Evolutionary conservation across 2,113 vertebrate genomes (phyloP), one percentile per base, ranked within the genome.

Genomic region (Semicossyphus pulcher): DNA sequence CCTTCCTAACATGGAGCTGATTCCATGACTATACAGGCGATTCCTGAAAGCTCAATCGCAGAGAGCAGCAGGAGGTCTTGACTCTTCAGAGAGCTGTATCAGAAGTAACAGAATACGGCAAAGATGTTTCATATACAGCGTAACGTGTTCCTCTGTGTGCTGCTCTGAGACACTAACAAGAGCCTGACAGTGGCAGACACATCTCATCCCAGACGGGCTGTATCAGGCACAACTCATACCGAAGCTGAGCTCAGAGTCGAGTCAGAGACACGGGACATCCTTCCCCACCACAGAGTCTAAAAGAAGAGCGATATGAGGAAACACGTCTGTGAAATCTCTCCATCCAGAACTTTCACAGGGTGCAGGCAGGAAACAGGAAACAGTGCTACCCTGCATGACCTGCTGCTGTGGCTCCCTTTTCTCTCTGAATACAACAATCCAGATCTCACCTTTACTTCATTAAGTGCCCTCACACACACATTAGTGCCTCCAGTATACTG

Each of bases 251-350:
- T 23, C 5, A 53, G 37, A 23, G 56, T 47, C 26, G 67, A 62
- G 28, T 56, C 25, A 69, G 16, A 29, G 26, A 76, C 58, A 58
- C 20, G 20, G 11, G 32, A 28, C 66, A 61, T 54, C 25, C 56
- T 16, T 80, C 31, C 29, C 7, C 5, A 57, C 31, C 36, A 56
- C 57, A 60, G 20, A 3, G 10, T 68, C 51, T 60, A 53, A 76
- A 67, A 47, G 21, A 42, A 57, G 45, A 69, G 51, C 26, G 53
- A 44, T 28, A 52, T 14, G 9, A 69, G 42, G 52, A 73, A 67
- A 67, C 2, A 6, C 3, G 10, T 59, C 26, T n/a, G 26, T 48
- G 54, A 64, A 56, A 23, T 11, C 11, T 7, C 25, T 45, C 37
- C 23, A 3, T 45, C 29, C 25, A 67, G 18, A 59, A 48, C 34